Conservation (phyloP, 2,113 vertebrate genomes). For the Labrus mixtus region DNA sequence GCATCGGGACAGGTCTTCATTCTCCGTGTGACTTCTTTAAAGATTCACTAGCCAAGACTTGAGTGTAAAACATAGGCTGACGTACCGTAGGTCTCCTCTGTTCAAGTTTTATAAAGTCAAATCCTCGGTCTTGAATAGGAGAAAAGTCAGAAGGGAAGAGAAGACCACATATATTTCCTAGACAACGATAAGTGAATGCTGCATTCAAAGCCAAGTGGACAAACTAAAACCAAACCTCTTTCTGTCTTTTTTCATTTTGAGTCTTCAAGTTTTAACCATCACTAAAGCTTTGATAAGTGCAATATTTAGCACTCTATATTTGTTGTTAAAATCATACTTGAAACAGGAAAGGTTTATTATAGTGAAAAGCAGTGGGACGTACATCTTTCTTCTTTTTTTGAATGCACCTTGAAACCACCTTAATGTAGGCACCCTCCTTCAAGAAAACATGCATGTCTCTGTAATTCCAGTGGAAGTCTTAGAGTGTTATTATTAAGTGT, state of each 20-base stretch:
- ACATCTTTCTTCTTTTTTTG: too few species aligned
- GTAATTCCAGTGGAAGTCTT: too few species aligned
- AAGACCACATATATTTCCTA: not conserved
- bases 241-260: not conserved
- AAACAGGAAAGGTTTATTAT: too few species aligned
- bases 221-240: not conserved
- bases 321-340: too few species aligned
- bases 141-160: not conserved
- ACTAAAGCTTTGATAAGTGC: not conserved
- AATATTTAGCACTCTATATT: too few species aligned
- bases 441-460: too few species aligned
- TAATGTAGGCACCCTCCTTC: too few species aligned
- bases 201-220: not conserved
- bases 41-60: not conserved
- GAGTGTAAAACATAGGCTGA: constrained; percentile 12
- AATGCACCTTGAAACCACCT: too few species aligned
- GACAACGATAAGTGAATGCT: not conserved
- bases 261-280: not conserved
- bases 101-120: not conserved
- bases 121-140: too few species aligned
- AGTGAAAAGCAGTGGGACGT: too few species aligned
- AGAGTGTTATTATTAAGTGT: too few species aligned
- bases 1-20: not conserved
- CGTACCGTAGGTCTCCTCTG: constrained; percentile 21
- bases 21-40: constrained; percentile 15